Percentiles rank a stretch among this genome's conserved stretches.
phyloP scores from a whole-genome alignment of 2,888 invertebrate genomes.

The Lydus trimaculatus region DNA sequence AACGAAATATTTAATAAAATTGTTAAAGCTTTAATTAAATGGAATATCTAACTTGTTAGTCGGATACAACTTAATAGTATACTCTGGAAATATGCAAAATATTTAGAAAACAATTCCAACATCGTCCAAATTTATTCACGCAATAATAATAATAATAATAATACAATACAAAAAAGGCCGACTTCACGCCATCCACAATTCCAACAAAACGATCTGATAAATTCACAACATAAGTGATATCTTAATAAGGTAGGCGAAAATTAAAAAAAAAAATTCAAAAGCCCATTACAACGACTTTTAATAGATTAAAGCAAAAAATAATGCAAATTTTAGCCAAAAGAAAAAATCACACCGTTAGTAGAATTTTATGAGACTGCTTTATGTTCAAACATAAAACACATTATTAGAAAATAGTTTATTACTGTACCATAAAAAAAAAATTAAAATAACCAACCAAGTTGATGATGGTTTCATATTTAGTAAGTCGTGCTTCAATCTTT shows the following conservation, averaged over 20 bases:
- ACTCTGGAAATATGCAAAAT: constrained; percentile 29
- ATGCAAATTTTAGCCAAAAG: not conserved
- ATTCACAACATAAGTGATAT: constrained; percentile 19
- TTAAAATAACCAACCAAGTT: not conserved
- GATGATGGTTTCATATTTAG: constrained; percentile 13
- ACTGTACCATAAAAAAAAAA: not conserved
- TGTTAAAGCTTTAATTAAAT: not conserved
- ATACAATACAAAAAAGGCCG: constrained; percentile 11
- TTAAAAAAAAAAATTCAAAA: constrained; percentile 8
- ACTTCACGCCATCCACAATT: constrained; percentile 20
- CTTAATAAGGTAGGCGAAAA: constrained; percentile 25
- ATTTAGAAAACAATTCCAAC: constrained; percentile 32
- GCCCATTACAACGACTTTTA: constrained; percentile 6
- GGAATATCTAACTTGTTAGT: not conserved
- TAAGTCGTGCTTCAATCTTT: constrained; percentile 6
- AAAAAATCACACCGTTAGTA: constrained; percentile 7
- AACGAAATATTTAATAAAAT: not conserved
- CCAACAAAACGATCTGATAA: constrained; percentile 29
- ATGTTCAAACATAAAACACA: constrained; percentile 32
- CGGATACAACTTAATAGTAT: constrained; percentile 26
- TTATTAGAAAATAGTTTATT: constrained; percentile 34
- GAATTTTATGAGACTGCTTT: constrained; percentile 20
- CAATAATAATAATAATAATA: constrained; percentile 30
- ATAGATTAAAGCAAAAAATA: not conserved
- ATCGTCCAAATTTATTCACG: constrained; percentile 28